Percentiles rank a stretch among this genome's conserved stretches.
These are phyloP conservation scores for Drosophila rhopaloa DNA, from an alignment of 1,140 invertebrate species.

Conservation along the genomic window DNA sequence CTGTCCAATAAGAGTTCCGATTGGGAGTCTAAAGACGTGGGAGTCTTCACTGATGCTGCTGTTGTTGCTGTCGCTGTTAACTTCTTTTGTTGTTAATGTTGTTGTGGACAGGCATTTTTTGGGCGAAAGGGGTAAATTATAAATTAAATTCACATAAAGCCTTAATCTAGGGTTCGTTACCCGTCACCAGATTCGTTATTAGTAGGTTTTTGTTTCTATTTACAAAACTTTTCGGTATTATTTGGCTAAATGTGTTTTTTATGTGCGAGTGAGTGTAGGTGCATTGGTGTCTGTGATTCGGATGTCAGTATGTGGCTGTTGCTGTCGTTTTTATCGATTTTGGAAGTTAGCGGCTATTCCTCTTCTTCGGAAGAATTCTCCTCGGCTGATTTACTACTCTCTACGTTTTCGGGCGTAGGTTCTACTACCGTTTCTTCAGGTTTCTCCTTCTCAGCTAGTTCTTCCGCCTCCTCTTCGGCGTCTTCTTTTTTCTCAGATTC, in stretches of 20 bases:
- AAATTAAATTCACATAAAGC: conserved; percentile 27
- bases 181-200: conserved; percentile 60
- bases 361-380: conserved; percentile 41
- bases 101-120: conserved; percentile 9
- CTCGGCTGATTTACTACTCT: conserved; percentile 4
- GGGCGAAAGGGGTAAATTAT: conserved; percentile 7
- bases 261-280: conserved; percentile 18
- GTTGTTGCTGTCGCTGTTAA: conserved; percentile 10
- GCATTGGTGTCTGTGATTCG: conserved; percentile 17
- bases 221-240: conserved; percentile 64
- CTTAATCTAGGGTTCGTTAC: conserved; percentile 30
- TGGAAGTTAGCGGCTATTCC: conserved; percentile 19
- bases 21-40: conserved; percentile 21
- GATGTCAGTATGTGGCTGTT: conserved; percentile 24
- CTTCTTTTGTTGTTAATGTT: conserved; percentile 10
- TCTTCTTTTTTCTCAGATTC: neutral
- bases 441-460: conserved; percentile 1
- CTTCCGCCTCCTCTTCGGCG: neutral
- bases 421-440: conserved; percentile 4
- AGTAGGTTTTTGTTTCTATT: conserved; percentile 57
- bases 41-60: neutral
- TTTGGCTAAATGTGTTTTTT: conserved; percentile 52
- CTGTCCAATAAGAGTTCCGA: conserved; percentile 60
- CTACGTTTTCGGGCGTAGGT: conserved; percentile 11
- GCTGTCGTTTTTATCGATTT: conserved; percentile 12